A percentile compares a stretch with the other conserved stretches of the same genome.
These are phyloP conservation scores for Nothobranchius kuhntae DNA, from an alignment of 2,113 vertebrate species.

Conservation along the genomic window DNA sequence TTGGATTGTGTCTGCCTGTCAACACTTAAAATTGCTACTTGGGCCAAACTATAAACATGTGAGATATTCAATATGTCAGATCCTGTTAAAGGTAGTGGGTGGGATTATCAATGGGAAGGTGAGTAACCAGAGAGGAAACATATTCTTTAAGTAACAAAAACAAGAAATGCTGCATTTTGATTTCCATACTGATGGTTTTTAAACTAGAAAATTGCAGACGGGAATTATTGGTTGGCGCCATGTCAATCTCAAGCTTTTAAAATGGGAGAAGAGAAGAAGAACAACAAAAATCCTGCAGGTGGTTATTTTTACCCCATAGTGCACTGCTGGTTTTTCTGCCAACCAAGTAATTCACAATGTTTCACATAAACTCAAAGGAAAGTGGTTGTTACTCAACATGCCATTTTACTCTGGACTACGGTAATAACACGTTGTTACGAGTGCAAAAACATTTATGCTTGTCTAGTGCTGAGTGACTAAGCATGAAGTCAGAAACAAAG, in stretches of 20 bases:
- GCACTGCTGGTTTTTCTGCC: conserved; percentile 8
- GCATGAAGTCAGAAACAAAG: conserved; percentile 46
- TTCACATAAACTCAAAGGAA: conserved; percentile 18
- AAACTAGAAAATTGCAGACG: conserved; percentile 47
- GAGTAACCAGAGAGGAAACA: conserved; percentile 24
- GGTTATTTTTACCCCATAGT: conserved; percentile 34
- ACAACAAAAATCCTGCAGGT: conserved; percentile 8
- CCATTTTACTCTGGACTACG: conserved; percentile 45
- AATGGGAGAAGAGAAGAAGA: conserved; percentile 20
- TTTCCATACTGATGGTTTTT: conserved; percentile 64
- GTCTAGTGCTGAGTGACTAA: conserved; percentile 42
- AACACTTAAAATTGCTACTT: conserved; percentile 68
- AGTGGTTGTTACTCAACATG: conserved; percentile 27
- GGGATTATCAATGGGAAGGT: conserved; percentile 51
- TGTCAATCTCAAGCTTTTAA: conserved; percentile 20
- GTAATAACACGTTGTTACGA: conserved; percentile 45
- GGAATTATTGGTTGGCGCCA: conserved; percentile 42
- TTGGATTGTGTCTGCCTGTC: conserved; percentile 65
- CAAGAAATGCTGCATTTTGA: conserved; percentile 54
- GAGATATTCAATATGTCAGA: conserved; percentile 68
- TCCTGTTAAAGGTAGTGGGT: conserved; percentile 50
- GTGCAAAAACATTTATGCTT: conserved; percentile 36
- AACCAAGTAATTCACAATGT: conserved; percentile 11
- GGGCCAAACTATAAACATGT: conserved; percentile 51
- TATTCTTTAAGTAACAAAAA: conserved; percentile 37